Conservation (phyloP, 2,888 invertebrate genomes). For the Macropis europaea region DNA sequence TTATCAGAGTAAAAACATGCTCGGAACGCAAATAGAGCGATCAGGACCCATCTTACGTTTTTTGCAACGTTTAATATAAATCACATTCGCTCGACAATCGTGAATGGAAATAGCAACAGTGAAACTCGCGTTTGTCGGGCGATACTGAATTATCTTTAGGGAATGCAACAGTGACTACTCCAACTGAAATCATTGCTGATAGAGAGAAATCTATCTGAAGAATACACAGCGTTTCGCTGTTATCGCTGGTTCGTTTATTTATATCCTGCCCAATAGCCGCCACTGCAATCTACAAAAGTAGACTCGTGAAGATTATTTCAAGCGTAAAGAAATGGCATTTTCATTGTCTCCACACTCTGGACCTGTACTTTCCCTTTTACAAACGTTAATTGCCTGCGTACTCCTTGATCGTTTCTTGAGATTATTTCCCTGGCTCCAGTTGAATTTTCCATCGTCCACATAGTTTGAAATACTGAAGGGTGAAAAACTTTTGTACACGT, state of each 20-base stretch:
- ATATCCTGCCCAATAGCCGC: background rate
- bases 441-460: no score
- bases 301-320: no score
- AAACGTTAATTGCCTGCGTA: no score
- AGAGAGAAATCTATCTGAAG: background rate
- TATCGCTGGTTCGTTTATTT: constrained; percentile 4
- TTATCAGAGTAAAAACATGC: background rate
- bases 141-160: constrained; percentile 7
- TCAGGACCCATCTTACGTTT: background rate
- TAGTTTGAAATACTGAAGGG: no score
- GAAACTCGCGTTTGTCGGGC: background rate
- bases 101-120: constrained; percentile 6
- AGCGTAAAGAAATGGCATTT: no score
- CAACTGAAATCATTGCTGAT: background rate
- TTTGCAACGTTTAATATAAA: no score
- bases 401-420: no score
- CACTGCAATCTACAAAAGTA: no score
- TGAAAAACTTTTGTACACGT: no score
- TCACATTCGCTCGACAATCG: background rate
- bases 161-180: background rate
- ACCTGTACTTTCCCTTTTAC: no score
- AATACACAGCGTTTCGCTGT: background rate
- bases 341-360: no score
- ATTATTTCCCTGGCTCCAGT: no score
- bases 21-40: background rate